Conservation (phyloP, 2,888 invertebrate species). For the Lasioglossum malachurum region DNA sequence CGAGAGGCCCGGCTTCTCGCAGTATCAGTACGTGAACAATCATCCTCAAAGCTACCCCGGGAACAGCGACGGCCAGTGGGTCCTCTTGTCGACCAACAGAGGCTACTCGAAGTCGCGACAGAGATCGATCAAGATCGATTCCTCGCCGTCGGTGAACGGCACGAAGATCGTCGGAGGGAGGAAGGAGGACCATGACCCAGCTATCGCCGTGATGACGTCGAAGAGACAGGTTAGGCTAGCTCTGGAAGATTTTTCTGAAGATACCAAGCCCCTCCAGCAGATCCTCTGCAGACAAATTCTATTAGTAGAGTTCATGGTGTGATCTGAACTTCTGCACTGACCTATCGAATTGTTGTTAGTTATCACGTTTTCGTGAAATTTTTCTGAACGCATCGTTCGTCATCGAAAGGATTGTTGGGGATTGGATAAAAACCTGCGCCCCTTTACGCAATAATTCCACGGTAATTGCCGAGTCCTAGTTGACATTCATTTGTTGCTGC, state of each 20-base stretch:
- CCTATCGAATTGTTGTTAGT: background rate
- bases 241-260: constrained; percentile 9
- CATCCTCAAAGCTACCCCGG: constrained; percentile 88
- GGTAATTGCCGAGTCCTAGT: background rate
- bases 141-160: constrained; percentile 53
- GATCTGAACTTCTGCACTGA: too few species aligned
- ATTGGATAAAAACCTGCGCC: background rate
- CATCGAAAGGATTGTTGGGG: too few species aligned
- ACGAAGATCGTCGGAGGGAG: constrained; percentile 26
- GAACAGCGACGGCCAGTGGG: constrained; percentile 91
- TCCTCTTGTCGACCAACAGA: constrained; percentile 91
- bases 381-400: background rate
- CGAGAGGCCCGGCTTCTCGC: constrained; percentile 84
- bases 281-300: background rate
- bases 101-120: constrained; percentile 87
- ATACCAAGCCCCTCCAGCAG: background rate
- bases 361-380: background rate
- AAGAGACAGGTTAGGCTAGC: constrained; percentile 83
- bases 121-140: constrained; percentile 83
- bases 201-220: constrained; percentile 80
- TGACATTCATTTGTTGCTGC: background rate
- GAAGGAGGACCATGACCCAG: constrained; percentile 61
- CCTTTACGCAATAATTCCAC: background rate
- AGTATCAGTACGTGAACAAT: constrained; percentile 83
- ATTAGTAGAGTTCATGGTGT: too few species aligned